These are phyloP conservation scores for Neogale vison DNA, from an alignment of 2,113 vertebrate species.

Conservation along the genomic window DNA sequence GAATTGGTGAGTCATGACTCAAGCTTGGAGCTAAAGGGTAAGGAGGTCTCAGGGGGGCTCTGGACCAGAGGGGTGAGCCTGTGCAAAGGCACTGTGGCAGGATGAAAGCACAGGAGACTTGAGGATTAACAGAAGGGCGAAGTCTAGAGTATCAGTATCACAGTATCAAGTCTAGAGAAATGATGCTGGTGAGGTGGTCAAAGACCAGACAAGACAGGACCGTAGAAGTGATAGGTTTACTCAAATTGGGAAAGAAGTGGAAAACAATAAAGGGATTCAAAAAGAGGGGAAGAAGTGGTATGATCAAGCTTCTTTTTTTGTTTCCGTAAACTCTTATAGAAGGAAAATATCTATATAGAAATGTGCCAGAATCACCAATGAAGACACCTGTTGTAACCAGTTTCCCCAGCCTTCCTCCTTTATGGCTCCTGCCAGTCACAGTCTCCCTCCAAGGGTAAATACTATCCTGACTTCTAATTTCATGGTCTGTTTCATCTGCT, in stretches of 20 bases:
- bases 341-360: not conserved
- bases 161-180: not conserved
- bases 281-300: not conserved
- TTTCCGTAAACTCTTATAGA: not conserved
- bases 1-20: too few species aligned
- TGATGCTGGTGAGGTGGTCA: not conserved
- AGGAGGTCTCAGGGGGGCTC: not conserved
- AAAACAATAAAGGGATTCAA: not conserved
- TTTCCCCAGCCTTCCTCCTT: accelerated
- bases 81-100: not conserved
- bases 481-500: not conserved
- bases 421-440: not conserved
- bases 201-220: not conserved
- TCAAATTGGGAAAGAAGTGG: not conserved
- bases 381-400: not conserved
- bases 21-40: not conserved
- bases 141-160: not conserved
- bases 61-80: not conserved
- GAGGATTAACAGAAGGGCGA: not conserved
- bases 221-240: not conserved
- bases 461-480: not conserved
- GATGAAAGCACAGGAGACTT: too few species aligned
- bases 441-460: not conserved
- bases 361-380: not conserved
- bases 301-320: not conserved